Evolutionary conservation across 2,888 invertebrate genomes (phyloP).

Genomic region (Ormyrus thymus): DNA sequence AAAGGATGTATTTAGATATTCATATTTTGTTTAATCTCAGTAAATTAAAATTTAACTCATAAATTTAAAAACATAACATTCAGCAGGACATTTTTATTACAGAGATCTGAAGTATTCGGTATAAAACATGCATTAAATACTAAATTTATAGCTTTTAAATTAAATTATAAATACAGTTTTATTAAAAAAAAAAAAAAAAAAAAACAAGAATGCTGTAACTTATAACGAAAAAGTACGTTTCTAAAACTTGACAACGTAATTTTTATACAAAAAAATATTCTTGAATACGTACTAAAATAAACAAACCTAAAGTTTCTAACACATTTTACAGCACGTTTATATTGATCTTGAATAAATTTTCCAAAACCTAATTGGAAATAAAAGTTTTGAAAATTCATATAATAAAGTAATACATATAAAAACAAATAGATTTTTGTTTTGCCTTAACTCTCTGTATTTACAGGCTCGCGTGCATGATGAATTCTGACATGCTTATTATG

Average conservation of each 20-base stretch:
- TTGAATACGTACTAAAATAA: neutral
- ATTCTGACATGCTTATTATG: slow-evolving; percentile 93
- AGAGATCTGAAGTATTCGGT: neutral
- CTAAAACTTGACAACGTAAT: too few species aligned
- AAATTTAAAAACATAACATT: slow-evolving; percentile 22
- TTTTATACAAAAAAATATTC: too few species aligned
- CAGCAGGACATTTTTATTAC: neutral
- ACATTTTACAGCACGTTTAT: slow-evolving; percentile 34
- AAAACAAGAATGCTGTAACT: too few species aligned
- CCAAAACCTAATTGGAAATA: neutral
- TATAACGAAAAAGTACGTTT: too few species aligned
- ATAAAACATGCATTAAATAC: too few species aligned
- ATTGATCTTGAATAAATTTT: slow-evolving; percentile 16
- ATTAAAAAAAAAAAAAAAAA: too few species aligned
- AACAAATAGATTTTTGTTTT: slow-evolving; percentile 12
- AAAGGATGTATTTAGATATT: neutral
- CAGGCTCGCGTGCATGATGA: slow-evolving; percentile 91
- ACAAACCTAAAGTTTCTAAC: slow-evolving; percentile 13
- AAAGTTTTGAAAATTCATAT: neutral
- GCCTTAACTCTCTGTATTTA: slow-evolving; percentile 86
- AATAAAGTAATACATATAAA: slow-evolving; percentile 1
- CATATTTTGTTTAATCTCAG: slow-evolving; percentile 7
- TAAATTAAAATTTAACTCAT: neutral
- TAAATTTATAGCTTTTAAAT: too few species aligned
- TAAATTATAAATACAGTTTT: too few species aligned